A percentile compares a stretch with the other conserved stretches of the same genome.
phyloP scores from a whole-genome alignment of 2,113 vertebrate genomes.

The Psittacula cyanocephala region DNA sequence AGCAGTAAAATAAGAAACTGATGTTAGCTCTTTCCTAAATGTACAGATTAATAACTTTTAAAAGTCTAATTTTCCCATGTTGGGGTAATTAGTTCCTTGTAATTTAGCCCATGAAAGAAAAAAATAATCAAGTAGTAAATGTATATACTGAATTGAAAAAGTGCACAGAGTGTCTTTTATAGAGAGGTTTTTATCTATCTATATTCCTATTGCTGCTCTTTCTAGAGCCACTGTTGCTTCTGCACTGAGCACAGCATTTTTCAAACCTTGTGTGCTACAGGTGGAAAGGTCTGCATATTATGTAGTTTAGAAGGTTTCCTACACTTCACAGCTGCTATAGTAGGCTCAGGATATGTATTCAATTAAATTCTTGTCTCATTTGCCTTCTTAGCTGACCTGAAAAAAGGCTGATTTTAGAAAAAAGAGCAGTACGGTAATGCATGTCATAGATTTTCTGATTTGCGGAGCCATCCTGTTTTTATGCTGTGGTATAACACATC shows the following conservation, averaged over 20 bases:
- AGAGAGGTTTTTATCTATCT: background rate
- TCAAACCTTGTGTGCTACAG: background rate
- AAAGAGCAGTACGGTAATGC: background rate
- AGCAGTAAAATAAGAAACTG: background rate
- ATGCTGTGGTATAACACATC: background rate
- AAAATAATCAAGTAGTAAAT: background rate
- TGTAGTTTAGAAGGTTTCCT: background rate
- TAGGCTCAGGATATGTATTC: background rate
- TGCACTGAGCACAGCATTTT: accelerated
- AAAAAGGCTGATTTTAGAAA: background rate
- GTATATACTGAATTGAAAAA: background rate
- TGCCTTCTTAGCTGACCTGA: background rate
- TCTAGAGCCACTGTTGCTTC: background rate
- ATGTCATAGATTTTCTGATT: background rate
- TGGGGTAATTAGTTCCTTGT: conserved; percentile 33
- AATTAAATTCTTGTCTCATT: background rate
- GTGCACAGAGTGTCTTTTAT: background rate
- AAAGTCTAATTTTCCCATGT: background rate
- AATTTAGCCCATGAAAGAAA: conserved; percentile 42
- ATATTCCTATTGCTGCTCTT: background rate
- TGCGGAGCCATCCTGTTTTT: background rate
- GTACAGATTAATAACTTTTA: background rate
- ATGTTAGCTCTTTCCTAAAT: background rate
- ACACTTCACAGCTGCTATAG: background rate
- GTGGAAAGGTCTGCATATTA: background rate